Base-by-base conservation (phyloP, 1,140 invertebrate species). In the Paraescarpia echinospica region DNA sequence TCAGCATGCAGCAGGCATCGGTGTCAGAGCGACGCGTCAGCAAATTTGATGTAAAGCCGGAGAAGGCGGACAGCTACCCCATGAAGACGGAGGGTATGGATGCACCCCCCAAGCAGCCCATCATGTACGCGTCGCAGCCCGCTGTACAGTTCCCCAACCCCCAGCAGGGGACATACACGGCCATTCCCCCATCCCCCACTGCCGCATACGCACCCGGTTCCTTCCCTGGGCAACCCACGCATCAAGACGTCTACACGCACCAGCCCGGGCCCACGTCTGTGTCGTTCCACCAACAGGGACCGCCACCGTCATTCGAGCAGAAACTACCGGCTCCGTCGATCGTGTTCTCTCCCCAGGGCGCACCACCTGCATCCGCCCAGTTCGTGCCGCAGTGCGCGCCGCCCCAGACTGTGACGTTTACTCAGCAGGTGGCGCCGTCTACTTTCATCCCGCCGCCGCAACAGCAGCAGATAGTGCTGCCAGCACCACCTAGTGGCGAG, bases 341-440 rank as follows among this genome's bases (percentile, higher is more conserved):
- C 9, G 91, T 41, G 91, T 91, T 91, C 4, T 33, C 59, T 91
- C 91, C 91, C 6, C 59, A 33, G 35, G 91, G 91, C 22, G 41
- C 91, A 9, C 91, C 91, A 35, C 91, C 34, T 1, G 59, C 59
- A 77, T 31, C 59, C 27, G 59, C 22, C 27, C 90, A 18, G 18
- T 41, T 41, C 18, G 90, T 31, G 14, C 90, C 90, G 18, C 90
- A 22, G 18, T 90, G 35, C 90, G 90, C 90, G 18, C 90, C 90
- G 34, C 89, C 89, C 9, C 90, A 90, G n/a, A 34, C 14, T 90
- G 35, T 90, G 2, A 90, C 35, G n/a, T 35, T 41, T 90, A 90
- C 90, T 90, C 34, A 34, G n/a, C 90, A 90, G 35, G 35, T 41
- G 5, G 34, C 18, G 90, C 18, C 34, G n/a, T 41, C 59, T 77